Percentiles rank a stretch among this genome's conserved stretches.
These are phyloP conservation scores for Orussus abietinus DNA, from an alignment of 1,140 invertebrate species.

Conservation along the genomic window DNA sequence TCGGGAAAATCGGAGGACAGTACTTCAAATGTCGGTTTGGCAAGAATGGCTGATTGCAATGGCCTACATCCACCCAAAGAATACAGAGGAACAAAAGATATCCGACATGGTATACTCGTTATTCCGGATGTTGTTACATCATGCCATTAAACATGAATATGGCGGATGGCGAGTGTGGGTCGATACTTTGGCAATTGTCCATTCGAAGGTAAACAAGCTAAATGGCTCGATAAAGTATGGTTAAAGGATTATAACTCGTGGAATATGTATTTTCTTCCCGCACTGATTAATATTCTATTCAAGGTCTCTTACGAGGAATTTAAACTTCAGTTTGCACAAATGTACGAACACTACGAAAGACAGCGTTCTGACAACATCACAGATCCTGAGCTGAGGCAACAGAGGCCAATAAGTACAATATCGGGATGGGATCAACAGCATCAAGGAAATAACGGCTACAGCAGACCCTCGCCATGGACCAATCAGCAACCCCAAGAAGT, in stretches of 20 bases:
- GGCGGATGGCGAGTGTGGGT: conserved; percentile 99
- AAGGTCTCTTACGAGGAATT: conserved; percentile 96
- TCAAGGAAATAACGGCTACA: conserved; percentile 48
- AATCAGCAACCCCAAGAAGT: conserved; percentile 47
- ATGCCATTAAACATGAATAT: conserved; percentile 98
- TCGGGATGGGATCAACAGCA: conserved; percentile 84
- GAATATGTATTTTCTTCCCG: too few species aligned
- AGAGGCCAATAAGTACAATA: conserved; percentile 92
- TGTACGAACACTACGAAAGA: conserved; percentile 96
- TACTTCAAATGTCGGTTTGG: conserved; percentile 99
- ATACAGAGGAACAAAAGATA: conserved; percentile 91
- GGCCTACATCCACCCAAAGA: conserved; percentile 96
- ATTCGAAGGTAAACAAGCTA: conserved; percentile 89
- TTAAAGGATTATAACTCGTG: conserved; percentile 12
- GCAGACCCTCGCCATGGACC: conserved; percentile 40
- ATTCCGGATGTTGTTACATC: conserved; percentile 95
- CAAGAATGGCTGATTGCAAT: conserved; percentile 99
- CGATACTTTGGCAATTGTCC: conserved; percentile 97
- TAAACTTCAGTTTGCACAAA: conserved; percentile 90
- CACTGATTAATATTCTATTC: too few species aligned
- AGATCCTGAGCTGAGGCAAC: conserved; percentile 85
- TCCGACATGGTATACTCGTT: conserved; percentile 98
- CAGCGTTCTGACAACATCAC: conserved; percentile 91
- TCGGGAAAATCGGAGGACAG: conserved; percentile 92
- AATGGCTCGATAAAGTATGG: too few species aligned